Conservation (phyloP, 2,888 invertebrate genomes). For the Dasypogon diadema region DNA sequence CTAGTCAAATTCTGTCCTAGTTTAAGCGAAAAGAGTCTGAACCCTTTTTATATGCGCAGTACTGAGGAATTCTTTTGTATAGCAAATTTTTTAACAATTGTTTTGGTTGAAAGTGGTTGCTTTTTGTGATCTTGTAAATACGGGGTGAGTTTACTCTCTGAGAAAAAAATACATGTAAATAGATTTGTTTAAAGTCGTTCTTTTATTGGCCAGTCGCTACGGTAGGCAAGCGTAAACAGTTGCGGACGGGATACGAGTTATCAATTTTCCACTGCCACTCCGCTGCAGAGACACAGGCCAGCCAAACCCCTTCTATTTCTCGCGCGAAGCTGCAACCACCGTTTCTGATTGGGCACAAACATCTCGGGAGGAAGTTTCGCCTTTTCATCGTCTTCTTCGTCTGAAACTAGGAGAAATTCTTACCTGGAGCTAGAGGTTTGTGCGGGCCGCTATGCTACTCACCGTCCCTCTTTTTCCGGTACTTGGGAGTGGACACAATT, state of each 20-base stretch:
- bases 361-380: slow-evolving; percentile 83
- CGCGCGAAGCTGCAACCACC: slow-evolving; percentile 85
- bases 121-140: slow-evolving; percentile 41
- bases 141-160: slow-evolving; percentile 4
- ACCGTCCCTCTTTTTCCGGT: slow-evolving; percentile 60
- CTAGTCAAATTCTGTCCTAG: slow-evolving; percentile 37
- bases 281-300: slow-evolving; percentile 16
- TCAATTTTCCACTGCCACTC: slow-evolving; percentile 24
- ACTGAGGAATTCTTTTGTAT: slow-evolving; percentile 34
- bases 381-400: slow-evolving; percentile 67
- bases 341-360: slow-evolving; percentile 92
- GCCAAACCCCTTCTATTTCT: slow-evolving; percentile 59
- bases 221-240: too few species aligned
- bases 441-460: too few species aligned
- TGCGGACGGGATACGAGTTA: too few species aligned
- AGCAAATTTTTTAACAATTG: slow-evolving; percentile 24
- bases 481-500: slow-evolving; percentile 72
- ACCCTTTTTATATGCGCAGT: slow-evolving; percentile 3
- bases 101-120: not conserved
- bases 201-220: too few species aligned
- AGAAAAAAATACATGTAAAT: slow-evolving; percentile 30
- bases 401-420: too few species aligned
- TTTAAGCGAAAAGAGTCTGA: slow-evolving; percentile 29
- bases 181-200: slow-evolving; percentile 7
- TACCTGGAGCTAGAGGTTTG: too few species aligned